Base-by-base conservation (phyloP, 2,797 vertebrate genomes). In the Tragelaphus eurycerus region DNA sequence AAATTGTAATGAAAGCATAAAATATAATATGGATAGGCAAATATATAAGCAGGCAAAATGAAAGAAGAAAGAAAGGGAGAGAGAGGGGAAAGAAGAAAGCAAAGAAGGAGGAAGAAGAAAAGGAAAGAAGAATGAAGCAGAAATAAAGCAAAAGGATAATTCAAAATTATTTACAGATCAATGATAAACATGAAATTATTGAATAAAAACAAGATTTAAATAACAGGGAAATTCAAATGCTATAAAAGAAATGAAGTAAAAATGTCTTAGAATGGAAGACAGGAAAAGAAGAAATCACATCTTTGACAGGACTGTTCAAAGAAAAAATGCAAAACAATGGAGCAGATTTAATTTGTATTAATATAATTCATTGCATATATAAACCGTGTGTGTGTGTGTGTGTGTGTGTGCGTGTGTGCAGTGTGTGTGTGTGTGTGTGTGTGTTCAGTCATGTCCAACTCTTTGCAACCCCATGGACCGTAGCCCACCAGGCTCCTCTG, bases 211-310 rank as follows among this genome's bases (percentile, higher is more conserved):
- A 31, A 6, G n/a, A 79, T 38, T 50, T n/a, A 11, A 50, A 52
- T 55, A 71, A 27, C 0, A 19, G 38, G 13, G 21, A 74, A 29
- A 71, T 21, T 55, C 14, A 90, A 71, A 46, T 60, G 3, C 29
- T 76, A 12, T 64, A 64, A 87, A 55, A 81, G 12, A 54, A 88
- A 46, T 16, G 48, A 91, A n/a, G 3, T 43, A 21, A 90, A 34
- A 81, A 16, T 21, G 27, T 88, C 34, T 87, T 54, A 59, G 57
- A 91, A n/a, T 71, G 14, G 34, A 79, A 85, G 11, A 48, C 4
- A 93, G 15, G 46, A 55, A 93, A 86, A 62, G 52, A 91, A 59
- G 55, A 88, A 91, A 38, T 84, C 6, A 17, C 2, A 89, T 31
- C 11, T 82, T 23, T 48, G 31, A 84, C 31, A 52, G 12, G 48